These are phyloP conservation scores for Elegia similella DNA, from an alignment of 2,888 invertebrate species.

Conservation along the genomic window DNA sequence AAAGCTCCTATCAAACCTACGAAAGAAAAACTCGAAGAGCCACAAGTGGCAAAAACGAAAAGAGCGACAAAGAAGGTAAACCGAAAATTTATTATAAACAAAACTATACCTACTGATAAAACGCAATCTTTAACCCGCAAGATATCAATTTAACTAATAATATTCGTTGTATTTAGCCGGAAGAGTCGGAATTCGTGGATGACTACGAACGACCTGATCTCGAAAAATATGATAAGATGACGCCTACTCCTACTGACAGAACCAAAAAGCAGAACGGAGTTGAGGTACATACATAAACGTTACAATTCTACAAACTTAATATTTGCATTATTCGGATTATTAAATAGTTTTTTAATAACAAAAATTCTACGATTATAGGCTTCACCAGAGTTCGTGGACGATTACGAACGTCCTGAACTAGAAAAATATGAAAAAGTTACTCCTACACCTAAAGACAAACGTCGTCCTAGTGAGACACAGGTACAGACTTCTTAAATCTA, in stretches of 20 bases:
- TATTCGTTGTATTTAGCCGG: conserved; percentile 51
- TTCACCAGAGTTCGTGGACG: conserved; percentile 80
- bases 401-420: conserved; percentile 87
- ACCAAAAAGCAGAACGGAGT: conserved; percentile 71
- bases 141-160: neutral
- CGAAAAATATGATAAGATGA: conserved; percentile 85
- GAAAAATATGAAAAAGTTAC: conserved; percentile 84
- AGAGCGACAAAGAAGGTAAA: conserved; percentile 64
- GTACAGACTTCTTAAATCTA: conserved; percentile 39
- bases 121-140: no score
- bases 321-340: no score
- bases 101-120: no score
- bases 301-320: neutral
- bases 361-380: conserved; percentile 46
- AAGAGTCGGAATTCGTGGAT: conserved; percentile 80
- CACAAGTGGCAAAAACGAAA: conserved; percentile 65
- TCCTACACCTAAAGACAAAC: conserved; percentile 69
- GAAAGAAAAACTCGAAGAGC: conserved; percentile 60
- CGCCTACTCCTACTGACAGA: conserved; percentile 66
- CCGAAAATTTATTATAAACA: no score
- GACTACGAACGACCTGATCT: conserved; percentile 89
- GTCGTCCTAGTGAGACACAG: conserved; percentile 63
- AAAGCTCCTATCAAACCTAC: conserved; percentile 61
- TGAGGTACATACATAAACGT: conserved; percentile 48
- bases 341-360: neutral